A percentile compares a stretch with the other conserved stretches of the same genome.
phyloP scores from a whole-genome alignment of 2,113 vertebrate genomes.

The Vidua chalybeata region DNA sequence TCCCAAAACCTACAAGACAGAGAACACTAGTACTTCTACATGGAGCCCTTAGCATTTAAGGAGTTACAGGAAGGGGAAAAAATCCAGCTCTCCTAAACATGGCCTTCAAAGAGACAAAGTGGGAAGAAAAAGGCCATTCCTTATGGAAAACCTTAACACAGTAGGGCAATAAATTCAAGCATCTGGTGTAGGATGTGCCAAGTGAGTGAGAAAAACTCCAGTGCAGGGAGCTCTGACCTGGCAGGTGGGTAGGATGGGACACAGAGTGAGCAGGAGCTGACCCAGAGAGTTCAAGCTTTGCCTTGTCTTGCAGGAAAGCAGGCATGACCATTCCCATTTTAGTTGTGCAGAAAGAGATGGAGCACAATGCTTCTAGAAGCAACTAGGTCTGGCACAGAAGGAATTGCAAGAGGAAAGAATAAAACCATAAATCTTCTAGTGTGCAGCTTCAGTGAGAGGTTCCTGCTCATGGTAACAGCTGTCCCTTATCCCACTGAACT shows the following conservation, averaged over 20 bases:
- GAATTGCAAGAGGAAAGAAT: neutral
- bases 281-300: neutral
- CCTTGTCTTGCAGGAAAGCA: rapidly evolving
- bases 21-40: neutral
- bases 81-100: neutral
- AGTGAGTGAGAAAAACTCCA: neutral
- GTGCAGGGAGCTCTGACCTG: neutral
- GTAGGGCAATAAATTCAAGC: neutral
- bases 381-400: neutral
- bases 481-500: neutral
- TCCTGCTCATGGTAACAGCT: neutral
- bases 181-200: neutral
- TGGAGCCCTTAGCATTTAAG: neutral
- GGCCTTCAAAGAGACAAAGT: neutral
- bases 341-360: neutral
- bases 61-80: neutral
- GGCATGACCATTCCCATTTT: neutral
- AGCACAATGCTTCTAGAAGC: neutral
- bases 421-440: neutral
- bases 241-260: rapidly evolving
- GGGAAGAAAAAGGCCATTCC: neutral
- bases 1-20: neutral
- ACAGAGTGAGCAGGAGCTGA: neutral
- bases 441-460: neutral
- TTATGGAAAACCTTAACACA: neutral